Base-by-base conservation (phyloP, 2,113 vertebrate species). In the Catharus fuscescens region DNA sequence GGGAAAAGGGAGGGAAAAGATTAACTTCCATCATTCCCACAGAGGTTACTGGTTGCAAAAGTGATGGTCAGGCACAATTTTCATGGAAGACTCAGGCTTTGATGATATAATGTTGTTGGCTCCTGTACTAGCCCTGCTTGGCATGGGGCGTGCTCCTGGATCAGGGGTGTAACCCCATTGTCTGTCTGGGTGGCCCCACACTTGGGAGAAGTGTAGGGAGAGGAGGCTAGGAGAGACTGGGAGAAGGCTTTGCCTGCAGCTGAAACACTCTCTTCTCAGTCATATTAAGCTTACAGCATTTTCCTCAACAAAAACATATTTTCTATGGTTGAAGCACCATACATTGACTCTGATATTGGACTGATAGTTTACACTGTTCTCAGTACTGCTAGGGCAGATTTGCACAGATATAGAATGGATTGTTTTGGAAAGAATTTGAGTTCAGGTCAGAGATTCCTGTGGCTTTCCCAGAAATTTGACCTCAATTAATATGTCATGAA, bases 111-210 rank as follows among this genome's bases (percentile, higher is more conserved):
- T 0, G 8, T 21, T 60, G 5, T 76, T 44, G 36, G 29, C 34
- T 80, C 9, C 47, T 78, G 18, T 34, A 5, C 32, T 38, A 29
- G 53, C 12, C 25, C 16, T 72, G 38, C 32, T 53, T 67, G 38
- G 52, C 6, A 1, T 23, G n/a, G 11, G 54, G 18, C 0, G 0
- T 45, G 25, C 28, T 69, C 34, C 0, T 0, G 50, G 28, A 23
- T 11, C 0, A 0, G 52, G 19, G 80, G 31, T 59, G 11, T 21
- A 45, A 26, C 18, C 29, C 5, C 1, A 0, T 24, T 0, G 0
- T 50, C 64, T 54, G 13, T 13, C 48, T 79, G n/a, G 24, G 19
- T 8, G 3, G 17, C 8, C 40, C n/a, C 23, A 3, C 15, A 44
- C 12, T 44, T 40, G 44, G 8, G 8, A 48, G 5, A 57, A 34